Conservation (phyloP, 2,888 invertebrate genomes). For the Lasioglossum malachurum region DNA sequence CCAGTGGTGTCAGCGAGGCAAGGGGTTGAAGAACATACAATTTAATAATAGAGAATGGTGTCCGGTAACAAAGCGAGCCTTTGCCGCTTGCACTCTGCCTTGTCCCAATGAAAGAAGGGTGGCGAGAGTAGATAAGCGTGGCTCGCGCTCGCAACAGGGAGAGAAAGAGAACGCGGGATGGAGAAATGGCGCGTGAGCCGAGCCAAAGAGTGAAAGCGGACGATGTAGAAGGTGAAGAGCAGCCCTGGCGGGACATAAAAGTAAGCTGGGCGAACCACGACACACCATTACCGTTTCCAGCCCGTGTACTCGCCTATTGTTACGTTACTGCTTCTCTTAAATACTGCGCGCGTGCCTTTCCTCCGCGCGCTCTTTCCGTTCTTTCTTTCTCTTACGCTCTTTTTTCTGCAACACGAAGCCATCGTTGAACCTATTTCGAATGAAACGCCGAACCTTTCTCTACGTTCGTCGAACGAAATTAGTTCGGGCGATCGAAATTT, state of each 20-base stretch:
- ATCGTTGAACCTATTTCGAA: conserved; percentile 4
- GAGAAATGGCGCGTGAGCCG: conserved; percentile 60
- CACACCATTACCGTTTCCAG: conserved; percentile 79
- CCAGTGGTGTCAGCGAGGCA: conserved; percentile 9
- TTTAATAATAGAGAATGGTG: conserved; percentile 78
- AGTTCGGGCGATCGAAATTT: not conserved
- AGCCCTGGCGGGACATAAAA: conserved; percentile 77
- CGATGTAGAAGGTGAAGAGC: conserved; percentile 59
- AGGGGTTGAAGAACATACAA: conserved; percentile 72
- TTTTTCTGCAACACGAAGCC: not conserved
- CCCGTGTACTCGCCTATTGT: conserved; percentile 68
- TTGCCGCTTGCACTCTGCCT: conserved; percentile 64
- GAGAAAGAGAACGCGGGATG: conserved; percentile 4
- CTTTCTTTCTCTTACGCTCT: not conserved
- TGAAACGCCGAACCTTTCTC: conserved; percentile 12
- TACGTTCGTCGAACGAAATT: not conserved
- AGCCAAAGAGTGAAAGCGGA: conserved; percentile 52
- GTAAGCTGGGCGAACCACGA: conserved; percentile 79
- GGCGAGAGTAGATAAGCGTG: conserved; percentile 23
- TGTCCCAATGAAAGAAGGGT: conserved; percentile 36
- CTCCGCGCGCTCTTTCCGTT: not conserved
- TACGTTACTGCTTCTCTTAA: conserved; percentile 71
- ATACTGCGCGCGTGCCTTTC: conserved; percentile 71
- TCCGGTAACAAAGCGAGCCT: conserved; percentile 74
- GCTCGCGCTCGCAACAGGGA: not conserved